A percentile compares a stretch with the other conserved stretches of the same genome.
phyloP scores from a whole-genome alignment of 1,140 invertebrate species.

The Elymnias hypermnestra region DNA sequence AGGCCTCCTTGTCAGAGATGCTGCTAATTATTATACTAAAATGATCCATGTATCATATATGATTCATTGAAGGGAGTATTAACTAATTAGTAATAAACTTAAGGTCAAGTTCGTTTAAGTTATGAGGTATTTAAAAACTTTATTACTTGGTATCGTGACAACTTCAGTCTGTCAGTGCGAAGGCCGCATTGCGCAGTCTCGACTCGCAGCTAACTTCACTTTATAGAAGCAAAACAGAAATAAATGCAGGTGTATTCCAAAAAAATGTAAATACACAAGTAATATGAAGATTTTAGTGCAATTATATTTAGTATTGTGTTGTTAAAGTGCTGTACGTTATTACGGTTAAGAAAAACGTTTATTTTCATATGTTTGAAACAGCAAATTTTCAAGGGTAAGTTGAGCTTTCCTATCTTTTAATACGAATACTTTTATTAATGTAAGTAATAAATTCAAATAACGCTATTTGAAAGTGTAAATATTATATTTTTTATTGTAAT shows the following conservation, averaged over 20 bases:
- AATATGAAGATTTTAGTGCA: background rate
- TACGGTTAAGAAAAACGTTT: background rate
- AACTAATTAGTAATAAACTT: no score
- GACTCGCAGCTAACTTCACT: slow-evolving; percentile 34
- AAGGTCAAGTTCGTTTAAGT: no score
- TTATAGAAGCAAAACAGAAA: slow-evolving; percentile 32
- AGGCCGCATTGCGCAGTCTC: slow-evolving; percentile 51
- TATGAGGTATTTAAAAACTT: slow-evolving; percentile 11
- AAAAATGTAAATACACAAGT: slow-evolving; percentile 16
- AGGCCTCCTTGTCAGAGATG: no score
- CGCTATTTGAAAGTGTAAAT: background rate
- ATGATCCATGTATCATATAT: no score
- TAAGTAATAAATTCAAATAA: background rate
- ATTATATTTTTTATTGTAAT: no score
- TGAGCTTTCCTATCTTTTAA: background rate
- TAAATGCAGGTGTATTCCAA: slow-evolving; percentile 10
- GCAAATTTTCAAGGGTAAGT: slow-evolving; percentile 4
- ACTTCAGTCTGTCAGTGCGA: slow-evolving; percentile 24
- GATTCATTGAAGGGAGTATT: no score
- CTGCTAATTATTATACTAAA: no score
- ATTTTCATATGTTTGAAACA: background rate
- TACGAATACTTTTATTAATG: background rate
- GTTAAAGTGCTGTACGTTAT: background rate
- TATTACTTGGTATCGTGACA: slow-evolving; percentile 12
- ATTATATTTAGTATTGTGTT: slow-evolving; percentile 1